Evolutionary conservation across 2,888 invertebrate genomes (phyloP), one percentile per base, ranked within the genome.

Genomic region (Coenonympha glycerion): DNA sequence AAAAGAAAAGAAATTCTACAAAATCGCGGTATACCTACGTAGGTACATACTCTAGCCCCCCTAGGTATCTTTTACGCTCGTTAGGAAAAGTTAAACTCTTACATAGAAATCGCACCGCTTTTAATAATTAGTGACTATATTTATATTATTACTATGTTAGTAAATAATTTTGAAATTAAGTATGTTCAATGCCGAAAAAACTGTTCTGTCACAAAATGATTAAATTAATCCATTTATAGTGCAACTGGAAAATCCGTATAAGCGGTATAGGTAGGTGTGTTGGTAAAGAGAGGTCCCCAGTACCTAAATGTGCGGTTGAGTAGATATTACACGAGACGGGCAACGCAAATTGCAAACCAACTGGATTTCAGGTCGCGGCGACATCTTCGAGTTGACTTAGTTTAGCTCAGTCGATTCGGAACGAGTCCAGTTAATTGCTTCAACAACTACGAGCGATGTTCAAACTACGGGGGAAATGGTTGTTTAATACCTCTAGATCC

Each of bases 341-440:
- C 37, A 46, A 30, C 31, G 22, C 40, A 48, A 26, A 33, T 48
- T 33, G 31, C 31, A 48, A 48, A 15, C 15, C 31, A 31, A 44
- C 21, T 44, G 44, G 21, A 44, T 33, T 16, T 41, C 33, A 39
- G 22, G 44, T 33, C 33, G 13, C 13, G 28, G 21, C 30, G 18
- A 26, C 40, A 31, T 31, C 21, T 31, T 33, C 33, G 30, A 44
- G 44, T 49, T 46, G 36, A 52, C 41, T 37, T 13, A 55, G 42
- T 42, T 49, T 47, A 52, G 51, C 53, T 52, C 34, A 55, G 51
- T 41, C 45, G 46, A 54, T 47, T 47, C 54, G 52, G 64, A 57
- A 62, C 64, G 65, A 66, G 73, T 67, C 65, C 65, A 60, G 69
- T 68, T 80, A 80, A 82, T 79, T 78, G 69, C 71, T 69, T 55